Conservation (phyloP, 2,888 invertebrate species). For the Phortica magna region DNA sequence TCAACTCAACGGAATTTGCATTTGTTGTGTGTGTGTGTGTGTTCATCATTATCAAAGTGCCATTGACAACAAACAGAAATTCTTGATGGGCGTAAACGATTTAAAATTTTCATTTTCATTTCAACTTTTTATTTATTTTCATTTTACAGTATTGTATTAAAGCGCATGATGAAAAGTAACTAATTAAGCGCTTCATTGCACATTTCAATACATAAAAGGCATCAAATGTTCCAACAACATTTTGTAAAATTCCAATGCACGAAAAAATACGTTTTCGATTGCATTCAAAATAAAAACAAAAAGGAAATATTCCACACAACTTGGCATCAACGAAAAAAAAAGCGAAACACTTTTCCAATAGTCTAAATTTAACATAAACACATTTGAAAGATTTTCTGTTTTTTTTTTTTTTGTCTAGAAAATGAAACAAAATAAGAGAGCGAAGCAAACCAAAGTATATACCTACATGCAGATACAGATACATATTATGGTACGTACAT, state of each 20-base stretch:
- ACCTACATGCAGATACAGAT: slow-evolving; percentile 37
- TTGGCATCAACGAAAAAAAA: slow-evolving; percentile 30
- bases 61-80: background rate
- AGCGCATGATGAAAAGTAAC: background rate
- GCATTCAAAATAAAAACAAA: slow-evolving; percentile 37
- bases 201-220: background rate
- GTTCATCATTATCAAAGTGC: background rate
- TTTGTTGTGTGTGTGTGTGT: background rate
- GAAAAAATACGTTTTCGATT: background rate
- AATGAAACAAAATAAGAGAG: slow-evolving; percentile 30
- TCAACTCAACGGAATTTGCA: no score
- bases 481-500: slow-evolving; percentile 15
- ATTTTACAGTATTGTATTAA: background rate
- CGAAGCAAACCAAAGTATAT: slow-evolving; percentile 33
- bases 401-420: slow-evolving; percentile 57
- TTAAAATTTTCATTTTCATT: background rate
- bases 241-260: background rate
- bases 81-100: slow-evolving; percentile 8
- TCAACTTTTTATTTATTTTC: background rate
- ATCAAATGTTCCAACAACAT: background rate
- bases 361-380: slow-evolving; percentile 71
- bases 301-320: slow-evolving; percentile 36
- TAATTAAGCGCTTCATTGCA: background rate
- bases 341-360: slow-evolving; percentile 57
- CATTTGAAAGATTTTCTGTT: slow-evolving; percentile 62